Evolutionary conservation across 2,797 vertebrate genomes (phyloP), one percentile per base, ranked within the genome.

Genomic region (Scarus forsteni): DNA sequence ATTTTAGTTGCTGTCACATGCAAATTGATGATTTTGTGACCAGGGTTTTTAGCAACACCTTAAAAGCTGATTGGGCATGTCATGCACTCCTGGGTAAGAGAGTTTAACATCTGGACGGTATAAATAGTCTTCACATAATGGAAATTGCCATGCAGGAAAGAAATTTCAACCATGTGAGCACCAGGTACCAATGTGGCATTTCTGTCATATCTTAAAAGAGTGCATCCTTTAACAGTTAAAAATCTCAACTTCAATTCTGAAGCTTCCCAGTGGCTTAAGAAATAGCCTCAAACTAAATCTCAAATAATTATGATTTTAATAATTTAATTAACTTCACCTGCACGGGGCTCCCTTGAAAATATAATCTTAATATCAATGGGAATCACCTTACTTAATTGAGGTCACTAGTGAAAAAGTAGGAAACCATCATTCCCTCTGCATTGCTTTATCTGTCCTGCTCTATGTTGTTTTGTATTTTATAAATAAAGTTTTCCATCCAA

Each of bases 301-400:
- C n/a, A 57, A 70, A 35, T 52, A 64, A 67, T 67, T 52, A 54
- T 7, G 35, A 60, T 62, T 50, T 57, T 8, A 81, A 49, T 15
- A 60, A 78, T 79, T 34, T 48, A 62, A 79, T 61, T 50, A 56
- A 67, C 71, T 18, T 42, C 16, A 43, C 50, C 42, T 48, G 40
- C 57, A 59, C 51, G 15, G 44, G 51, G 60, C 35, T 46, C 51
- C 14, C 36, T 46, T 73, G 66, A 68, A 75, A 64, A 50, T 64
- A 10, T 16, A 19, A 50, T 61, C 19, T 38, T 56, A 70, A 58
- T 56, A 55, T 80, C 55, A 43, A 40, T 61, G 14, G 46, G 61
- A 79, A 81, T 80, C 45, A 60, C 55, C 66, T 70, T 60, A 79
- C 70, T 62, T 50, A 72, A 70, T 19, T 49, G 35, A 80, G 66